phyloP scores from a whole-genome alignment of 2,113 vertebrate species.

The Menura novaehollandiae region DNA sequence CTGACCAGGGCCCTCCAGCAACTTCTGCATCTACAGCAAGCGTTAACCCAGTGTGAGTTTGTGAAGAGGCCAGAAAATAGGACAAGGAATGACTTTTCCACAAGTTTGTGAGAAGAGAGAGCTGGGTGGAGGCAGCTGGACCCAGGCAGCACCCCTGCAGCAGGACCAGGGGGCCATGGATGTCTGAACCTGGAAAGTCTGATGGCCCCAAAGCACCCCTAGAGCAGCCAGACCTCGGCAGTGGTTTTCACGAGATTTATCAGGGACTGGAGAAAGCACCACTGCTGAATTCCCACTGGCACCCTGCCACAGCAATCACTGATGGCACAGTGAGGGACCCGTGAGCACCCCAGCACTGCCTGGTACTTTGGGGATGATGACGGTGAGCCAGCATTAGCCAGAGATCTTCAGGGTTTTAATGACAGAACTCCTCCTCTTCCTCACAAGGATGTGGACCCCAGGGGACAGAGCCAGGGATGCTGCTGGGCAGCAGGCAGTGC shows the following conservation, averaged over 20 bases:
- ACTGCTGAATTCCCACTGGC: not conserved
- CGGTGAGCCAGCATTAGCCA: fast-evolving
- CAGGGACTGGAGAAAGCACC: not conserved
- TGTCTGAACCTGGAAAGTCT: not conserved
- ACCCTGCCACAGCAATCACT: fast-evolving
- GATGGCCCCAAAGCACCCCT: not conserved
- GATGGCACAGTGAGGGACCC: not conserved
- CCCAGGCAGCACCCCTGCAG: not conserved
- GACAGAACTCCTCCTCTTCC: not conserved
- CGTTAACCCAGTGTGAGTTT: not conserved
- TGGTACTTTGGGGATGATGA: not conserved
- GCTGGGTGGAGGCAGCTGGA: fast-evolving
- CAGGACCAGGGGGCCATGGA: fast-evolving
- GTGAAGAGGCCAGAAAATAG: not conserved
- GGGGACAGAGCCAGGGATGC: not conserved
- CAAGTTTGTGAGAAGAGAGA: not conserved
- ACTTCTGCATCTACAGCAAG: not conserved
- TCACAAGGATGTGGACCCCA: not conserved
- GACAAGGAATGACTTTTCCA: not conserved
- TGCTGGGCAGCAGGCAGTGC: not conserved
- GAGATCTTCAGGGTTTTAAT: not conserved
- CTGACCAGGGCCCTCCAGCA: not conserved
- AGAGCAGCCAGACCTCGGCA: not conserved
- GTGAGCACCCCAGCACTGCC: not conserved
- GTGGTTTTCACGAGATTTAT: not conserved